Conservation (phyloP, 2,113 vertebrate species). For the Gallinago undulata region DNA sequence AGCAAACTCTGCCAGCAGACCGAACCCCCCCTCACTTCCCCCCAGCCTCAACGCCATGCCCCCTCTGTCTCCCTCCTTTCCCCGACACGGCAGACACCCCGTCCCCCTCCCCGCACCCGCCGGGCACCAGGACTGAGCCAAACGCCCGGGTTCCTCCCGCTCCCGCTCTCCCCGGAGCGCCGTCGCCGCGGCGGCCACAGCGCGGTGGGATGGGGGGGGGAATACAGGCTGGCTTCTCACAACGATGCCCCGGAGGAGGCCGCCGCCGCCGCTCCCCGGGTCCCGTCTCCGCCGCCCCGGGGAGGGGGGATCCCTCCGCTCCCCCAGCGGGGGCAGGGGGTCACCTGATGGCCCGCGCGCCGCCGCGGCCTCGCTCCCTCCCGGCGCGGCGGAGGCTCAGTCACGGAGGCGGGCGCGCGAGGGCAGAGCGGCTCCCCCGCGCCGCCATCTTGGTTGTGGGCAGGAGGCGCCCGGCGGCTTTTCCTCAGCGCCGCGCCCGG, state of each 20-base stretch:
- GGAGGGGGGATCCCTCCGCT: neutral
- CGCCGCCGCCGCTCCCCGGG: neutral
- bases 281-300: neutral
- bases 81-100: neutral
- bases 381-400: neutral
- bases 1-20: neutral
- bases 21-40: neutral
- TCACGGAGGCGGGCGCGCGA: neutral
- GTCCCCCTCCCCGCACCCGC: neutral
- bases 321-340: neutral
- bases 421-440: neutral
- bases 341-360: slow-evolving; percentile 8
- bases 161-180: neutral
- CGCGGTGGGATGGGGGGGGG: neutral
- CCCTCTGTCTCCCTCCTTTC: neutral
- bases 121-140: neutral
- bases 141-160: no score
- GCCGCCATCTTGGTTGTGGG: slow-evolving; percentile 13
- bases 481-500: neutral
- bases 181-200: neutral
- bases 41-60: neutral
- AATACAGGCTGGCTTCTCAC: neutral
- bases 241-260: neutral
- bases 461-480: rapidly evolving
- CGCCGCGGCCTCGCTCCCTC: neutral